phyloP scores from a whole-genome alignment of 2,797 vertebrate genomes.

The Martes flavigula region DNA sequence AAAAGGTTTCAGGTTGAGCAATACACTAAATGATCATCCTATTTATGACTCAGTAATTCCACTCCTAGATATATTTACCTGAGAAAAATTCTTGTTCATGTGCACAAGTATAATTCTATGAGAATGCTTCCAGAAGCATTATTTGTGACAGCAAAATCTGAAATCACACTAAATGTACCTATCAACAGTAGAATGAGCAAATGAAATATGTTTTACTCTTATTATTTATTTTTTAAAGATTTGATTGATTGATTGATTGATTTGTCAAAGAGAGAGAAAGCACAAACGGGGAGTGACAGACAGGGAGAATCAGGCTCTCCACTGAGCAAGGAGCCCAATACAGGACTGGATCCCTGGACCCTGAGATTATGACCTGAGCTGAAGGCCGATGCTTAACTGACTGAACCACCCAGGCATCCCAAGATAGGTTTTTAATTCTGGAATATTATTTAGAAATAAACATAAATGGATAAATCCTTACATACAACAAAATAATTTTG shows the following conservation, averaged over 20 bases:
- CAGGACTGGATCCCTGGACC: no score
- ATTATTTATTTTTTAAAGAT: no score
- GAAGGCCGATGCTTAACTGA: background rate
- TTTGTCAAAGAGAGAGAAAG: no score
- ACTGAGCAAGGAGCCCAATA: no score
- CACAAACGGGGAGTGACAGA: no score
- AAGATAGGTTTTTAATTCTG: background rate
- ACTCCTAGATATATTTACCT: background rate
- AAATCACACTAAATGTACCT: background rate
- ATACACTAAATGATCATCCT: background rate
- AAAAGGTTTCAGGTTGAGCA: background rate
- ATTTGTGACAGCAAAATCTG: background rate
- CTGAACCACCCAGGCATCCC: background rate
- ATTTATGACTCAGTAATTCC: background rate
- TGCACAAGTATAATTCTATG: background rate
- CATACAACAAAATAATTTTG: background rate
- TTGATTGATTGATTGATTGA: no score
- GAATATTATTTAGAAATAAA: background rate
- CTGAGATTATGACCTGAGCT: no score
- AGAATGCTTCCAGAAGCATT: background rate
- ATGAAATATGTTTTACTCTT: background rate
- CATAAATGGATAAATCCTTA: background rate
- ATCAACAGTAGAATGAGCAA: background rate
- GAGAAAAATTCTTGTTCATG: background rate
- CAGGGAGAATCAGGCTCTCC: no score